A percentile compares a stretch with the other conserved stretches of the same genome.
Conservation (phyloP, 92 coral and sea anemone species). For the Virgularia gustaviana region DNA sequence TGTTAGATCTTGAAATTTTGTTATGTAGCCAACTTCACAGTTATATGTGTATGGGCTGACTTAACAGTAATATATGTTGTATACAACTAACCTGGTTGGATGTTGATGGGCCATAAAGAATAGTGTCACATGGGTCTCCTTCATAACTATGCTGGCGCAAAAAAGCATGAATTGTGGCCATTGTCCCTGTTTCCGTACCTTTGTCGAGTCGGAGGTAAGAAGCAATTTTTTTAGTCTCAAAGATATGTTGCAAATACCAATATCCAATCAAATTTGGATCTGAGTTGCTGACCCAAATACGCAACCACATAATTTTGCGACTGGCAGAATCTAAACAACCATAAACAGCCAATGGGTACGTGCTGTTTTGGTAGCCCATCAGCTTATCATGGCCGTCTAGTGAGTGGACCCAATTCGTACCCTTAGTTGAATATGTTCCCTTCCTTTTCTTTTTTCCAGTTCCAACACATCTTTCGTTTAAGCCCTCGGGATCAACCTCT, state of each 20-base stretch:
- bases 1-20: not conserved
- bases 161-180: constrained; percentile 34
- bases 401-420: too few species aligned
- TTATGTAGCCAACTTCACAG: constrained; percentile 1
- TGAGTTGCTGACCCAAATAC: constrained; percentile 10
- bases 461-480: not conserved
- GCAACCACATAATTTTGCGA: constrained; percentile 11
- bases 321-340: constrained; percentile 7
- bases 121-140: constrained; percentile 29
- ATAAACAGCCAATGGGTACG: constrained; percentile 13
- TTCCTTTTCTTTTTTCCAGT: constrained; percentile 7
- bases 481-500: not conserved
- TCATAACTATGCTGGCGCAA: constrained; percentile 12
- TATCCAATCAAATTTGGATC: constrained; percentile 8
- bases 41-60: not conserved
- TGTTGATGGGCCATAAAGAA: constrained; percentile 10
- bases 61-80: not conserved
- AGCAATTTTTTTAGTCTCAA: constrained; percentile 6
- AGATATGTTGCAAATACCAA: constrained; percentile 1
- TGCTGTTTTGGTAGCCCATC: too few species aligned
- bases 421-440: not conserved
- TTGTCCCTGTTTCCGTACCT: constrained; percentile 24
- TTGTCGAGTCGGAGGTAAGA: constrained; percentile 3
- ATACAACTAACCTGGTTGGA: constrained; percentile 8
- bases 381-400: too few species aligned